These are phyloP conservation scores for Caenorhabditis drosophilae DNA, from an alignment of 2,888 invertebrate genomes.

Conservation along the genomic window DNA sequence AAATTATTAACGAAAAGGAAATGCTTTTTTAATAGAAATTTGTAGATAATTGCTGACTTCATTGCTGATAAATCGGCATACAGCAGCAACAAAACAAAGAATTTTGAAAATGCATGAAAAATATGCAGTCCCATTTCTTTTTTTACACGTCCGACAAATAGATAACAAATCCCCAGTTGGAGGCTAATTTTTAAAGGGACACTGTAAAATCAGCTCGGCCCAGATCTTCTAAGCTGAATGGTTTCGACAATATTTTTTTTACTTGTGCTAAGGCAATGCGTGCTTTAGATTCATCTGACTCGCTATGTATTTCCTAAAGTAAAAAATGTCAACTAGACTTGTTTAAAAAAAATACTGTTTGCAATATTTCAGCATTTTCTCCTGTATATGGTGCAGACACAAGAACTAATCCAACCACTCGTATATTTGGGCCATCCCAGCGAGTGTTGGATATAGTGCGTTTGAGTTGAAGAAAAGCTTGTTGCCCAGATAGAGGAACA, in stretches of 20 bases:
- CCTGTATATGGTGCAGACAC: conserved; percentile 16
- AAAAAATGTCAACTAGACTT: neutral
- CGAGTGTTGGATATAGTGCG: conserved; percentile 38
- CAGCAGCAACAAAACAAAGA: too few species aligned
- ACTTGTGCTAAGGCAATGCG: conserved; percentile 41
- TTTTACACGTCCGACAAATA: too few species aligned
- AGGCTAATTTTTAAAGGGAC: neutral
- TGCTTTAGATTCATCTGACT: conserved; percentile 31
- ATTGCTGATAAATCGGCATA: too few species aligned
- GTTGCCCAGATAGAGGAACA: conserved; percentile 28
- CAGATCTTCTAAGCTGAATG: conserved; percentile 10
- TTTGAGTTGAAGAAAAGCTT: conserved; percentile 43
- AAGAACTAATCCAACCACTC: conserved; percentile 22
- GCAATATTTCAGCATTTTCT: conserved; percentile 14
- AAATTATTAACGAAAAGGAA: neutral
- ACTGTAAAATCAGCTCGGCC: conserved; percentile 4
- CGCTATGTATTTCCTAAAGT: neutral
- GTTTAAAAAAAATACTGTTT: conserved; percentile 1
- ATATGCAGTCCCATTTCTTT: too few species aligned
- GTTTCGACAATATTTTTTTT: conserved; percentile 47
- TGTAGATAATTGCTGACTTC: neutral
- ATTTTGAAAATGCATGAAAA: too few species aligned
- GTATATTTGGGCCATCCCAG: conserved; percentile 36
- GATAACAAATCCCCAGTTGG: too few species aligned
- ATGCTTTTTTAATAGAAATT: neutral